phyloP scores from a whole-genome alignment of 2,113 vertebrate species.

The Corythornis cristatus region DNA sequence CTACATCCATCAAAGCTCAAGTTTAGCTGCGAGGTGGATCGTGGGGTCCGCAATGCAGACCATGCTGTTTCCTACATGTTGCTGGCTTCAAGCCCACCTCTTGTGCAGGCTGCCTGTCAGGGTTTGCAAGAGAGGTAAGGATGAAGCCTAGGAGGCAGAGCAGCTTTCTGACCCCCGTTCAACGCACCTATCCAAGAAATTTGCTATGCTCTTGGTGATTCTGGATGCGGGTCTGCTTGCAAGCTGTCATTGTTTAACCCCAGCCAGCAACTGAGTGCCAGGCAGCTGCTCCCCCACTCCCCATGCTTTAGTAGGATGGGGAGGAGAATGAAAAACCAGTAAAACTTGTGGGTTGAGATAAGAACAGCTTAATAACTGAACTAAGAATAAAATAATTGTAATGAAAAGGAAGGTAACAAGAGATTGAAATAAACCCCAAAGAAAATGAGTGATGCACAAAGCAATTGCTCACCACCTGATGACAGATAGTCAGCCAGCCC shows the following conservation, averaged over 20 bases:
- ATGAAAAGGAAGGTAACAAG: not conserved
- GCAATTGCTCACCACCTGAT: not conserved
- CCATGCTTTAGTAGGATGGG: not conserved
- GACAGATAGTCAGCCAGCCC: not conserved
- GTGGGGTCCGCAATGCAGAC: not conserved
- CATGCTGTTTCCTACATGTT: accelerated
- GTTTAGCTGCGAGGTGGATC: not conserved
- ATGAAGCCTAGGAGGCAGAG: not conserved
- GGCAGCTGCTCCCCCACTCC: not conserved
- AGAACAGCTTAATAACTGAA: not conserved
- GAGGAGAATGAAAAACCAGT: not conserved
- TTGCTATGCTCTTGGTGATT: not conserved
- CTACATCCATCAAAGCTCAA: not conserved
- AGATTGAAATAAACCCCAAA: not conserved
- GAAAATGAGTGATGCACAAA: not conserved
- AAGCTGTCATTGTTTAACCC: not conserved
- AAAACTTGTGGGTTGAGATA: not conserved
- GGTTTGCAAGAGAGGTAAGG: not conserved
- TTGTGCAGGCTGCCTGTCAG: not conserved
- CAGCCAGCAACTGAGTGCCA: not conserved
- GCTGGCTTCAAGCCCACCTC: not conserved
- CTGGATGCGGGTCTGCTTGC: not conserved
- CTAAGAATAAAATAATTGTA: not conserved
- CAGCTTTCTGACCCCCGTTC: not conserved
- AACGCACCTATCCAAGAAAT: not conserved